Conservation (phyloP, 2,888 invertebrate species). For the Dorcus parallelipipedus region DNA sequence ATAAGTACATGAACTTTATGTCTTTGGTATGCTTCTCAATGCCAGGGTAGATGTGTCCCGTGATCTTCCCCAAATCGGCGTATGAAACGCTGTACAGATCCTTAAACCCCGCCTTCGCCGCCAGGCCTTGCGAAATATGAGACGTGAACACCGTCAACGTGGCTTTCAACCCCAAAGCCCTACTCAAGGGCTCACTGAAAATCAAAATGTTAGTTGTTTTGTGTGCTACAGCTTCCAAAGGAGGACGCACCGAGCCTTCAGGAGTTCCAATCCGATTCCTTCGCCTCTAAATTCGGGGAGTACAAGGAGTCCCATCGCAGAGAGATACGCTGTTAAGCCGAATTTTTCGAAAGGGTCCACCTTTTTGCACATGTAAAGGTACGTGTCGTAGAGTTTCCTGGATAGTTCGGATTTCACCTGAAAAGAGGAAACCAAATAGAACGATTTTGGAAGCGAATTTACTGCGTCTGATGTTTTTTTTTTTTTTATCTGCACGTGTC, state of each 20-base stretch:
- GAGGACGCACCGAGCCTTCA: constrained; percentile 26
- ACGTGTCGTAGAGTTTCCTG: no score
- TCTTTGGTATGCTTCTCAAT: constrained; percentile 24
- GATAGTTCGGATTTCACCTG: no score
- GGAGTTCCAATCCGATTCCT: constrained; percentile 28
- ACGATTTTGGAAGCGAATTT: no score
- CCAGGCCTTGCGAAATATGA: constrained; percentile 52
- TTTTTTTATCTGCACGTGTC: no score
- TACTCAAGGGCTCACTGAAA: constrained; percentile 52
- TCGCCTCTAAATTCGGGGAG: constrained; percentile 37
- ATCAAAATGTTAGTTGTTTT: not conserved
- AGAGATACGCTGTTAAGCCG: constrained; percentile 4
- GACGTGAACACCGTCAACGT: constrained; percentile 56
- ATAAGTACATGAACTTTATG: constrained; percentile 12
- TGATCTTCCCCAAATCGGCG: constrained; percentile 47
- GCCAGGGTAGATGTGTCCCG: constrained; percentile 23
- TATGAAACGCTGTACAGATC: constrained; percentile 49
- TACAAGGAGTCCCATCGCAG: constrained; percentile 37
- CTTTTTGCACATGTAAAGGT: not conserved
- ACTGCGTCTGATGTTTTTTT: no score
- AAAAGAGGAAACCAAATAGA: no score
- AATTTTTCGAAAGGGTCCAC: constrained; percentile 6
- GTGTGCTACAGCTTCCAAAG: no score
- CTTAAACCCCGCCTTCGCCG: constrained; percentile 52
- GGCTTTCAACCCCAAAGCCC: constrained; percentile 50